Conservation (phyloP, 1,140 invertebrate genomes). For the Neodiprion lecontei region DNA sequence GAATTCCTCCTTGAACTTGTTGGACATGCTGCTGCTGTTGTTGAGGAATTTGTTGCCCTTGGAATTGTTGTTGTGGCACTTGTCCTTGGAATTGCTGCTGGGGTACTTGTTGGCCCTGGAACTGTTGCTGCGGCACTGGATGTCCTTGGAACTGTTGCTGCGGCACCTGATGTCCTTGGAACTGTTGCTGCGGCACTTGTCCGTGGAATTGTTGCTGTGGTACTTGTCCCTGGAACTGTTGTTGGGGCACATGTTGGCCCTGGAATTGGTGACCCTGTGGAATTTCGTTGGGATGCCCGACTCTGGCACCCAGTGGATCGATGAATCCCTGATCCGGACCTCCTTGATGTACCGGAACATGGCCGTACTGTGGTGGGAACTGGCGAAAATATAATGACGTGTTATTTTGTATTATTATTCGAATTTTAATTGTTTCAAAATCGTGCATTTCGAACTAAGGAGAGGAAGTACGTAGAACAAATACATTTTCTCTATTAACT, state of each 20-base stretch:
- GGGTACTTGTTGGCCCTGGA: slow-evolving; percentile 27
- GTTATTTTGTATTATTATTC: neutral
- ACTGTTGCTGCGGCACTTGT: neutral
- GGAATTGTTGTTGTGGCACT: slow-evolving; percentile 34
- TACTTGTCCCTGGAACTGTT: slow-evolving; percentile 31
- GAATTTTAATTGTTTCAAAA: slow-evolving; percentile 13
- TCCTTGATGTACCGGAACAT: slow-evolving; percentile 26
- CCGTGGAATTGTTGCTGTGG: slow-evolving; percentile 28
- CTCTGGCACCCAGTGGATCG: slow-evolving; percentile 16
- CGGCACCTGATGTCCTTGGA: slow-evolving; percentile 1
- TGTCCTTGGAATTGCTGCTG: slow-evolving; percentile 27
- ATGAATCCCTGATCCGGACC: slow-evolving; percentile 28
- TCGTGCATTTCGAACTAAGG: neutral
- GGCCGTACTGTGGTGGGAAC: slow-evolving; percentile 16
- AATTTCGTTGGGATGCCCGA: slow-evolving; percentile 11
- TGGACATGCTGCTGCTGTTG: slow-evolving; percentile 30
- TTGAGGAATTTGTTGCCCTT: slow-evolving; percentile 34
- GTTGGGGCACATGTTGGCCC: slow-evolving; percentile 22
- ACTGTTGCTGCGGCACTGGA: slow-evolving; percentile 24
- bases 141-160: slow-evolving; percentile 24
- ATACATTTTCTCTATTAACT: neutral
- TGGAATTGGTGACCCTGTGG: slow-evolving; percentile 24
- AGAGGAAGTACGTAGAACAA: no score
- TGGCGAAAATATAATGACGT: slow-evolving; percentile 12
- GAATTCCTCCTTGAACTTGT: slow-evolving; percentile 30